Evolutionary conservation across 2,797 vertebrate genomes (phyloP), one percentile per base, ranked within the genome.

Genomic region (Clarias fuscus): DNA sequence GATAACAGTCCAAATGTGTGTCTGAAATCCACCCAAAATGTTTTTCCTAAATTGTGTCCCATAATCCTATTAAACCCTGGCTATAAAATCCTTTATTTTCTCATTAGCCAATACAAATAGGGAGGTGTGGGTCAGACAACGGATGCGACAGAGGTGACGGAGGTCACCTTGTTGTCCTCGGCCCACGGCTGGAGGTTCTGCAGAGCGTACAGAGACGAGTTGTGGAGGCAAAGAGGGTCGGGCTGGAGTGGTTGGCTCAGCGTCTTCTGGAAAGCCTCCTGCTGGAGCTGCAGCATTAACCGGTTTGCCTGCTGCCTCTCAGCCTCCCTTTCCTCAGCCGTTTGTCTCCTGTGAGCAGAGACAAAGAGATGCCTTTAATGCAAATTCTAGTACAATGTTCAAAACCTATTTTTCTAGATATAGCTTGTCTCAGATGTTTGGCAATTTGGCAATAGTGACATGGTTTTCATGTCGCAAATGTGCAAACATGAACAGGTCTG

Each of bases 181-280:
- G 97, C 98, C 98, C 98, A 99, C 85, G 98, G 98, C 95, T 99
- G 98, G 89, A 99, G 95, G 96, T 98, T 99, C 96, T 99, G 98
- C 93, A 99, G 95, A 90, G 98, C 98, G 79, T 97, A 99, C 85
- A 99, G 97, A 17, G 98, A 99, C 88, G 98, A 97, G 95, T 99
- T 99, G 95, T 99, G 98, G 93, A 98, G 95, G 93, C 98, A 99
- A 89, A 99, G 96, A 0, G 98, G 97, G 94, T 99, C 98, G 30
- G 96, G 97, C 85, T 97, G 97, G 92, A 98, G 94, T 11, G 97
- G 96, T 92, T 97, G 95, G 81, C 94, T 96, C 94, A 99, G 94
- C 67, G 96, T 98, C 95, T 99, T 97, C 91, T 98, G 97, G 88
- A 99, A 97, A 82, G 97, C 97, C 91, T 99, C 98, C 92, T 98